Percentiles rank a stretch among this genome's conserved stretches.
These are phyloP conservation scores for Limonius californicus DNA, from an alignment of 1,140 invertebrate genomes.

Conservation along the genomic window DNA sequence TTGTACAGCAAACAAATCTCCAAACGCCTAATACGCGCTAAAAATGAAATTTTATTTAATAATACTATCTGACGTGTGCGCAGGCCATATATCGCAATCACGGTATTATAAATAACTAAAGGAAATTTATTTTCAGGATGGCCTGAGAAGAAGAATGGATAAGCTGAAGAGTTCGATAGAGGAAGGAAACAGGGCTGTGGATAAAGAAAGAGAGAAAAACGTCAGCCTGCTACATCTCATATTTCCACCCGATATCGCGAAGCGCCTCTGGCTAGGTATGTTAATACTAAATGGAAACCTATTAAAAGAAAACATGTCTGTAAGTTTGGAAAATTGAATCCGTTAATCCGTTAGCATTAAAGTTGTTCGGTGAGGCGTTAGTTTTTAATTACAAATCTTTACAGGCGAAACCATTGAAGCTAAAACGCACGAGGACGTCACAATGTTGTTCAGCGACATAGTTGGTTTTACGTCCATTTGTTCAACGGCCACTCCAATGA, in stretches of 20 bases:
- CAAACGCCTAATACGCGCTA: too few relatives aligned
- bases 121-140: conserved; percentile 63
- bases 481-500: conserved; percentile 84
- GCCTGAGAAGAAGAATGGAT: conserved; percentile 90
- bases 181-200: conserved; percentile 85
- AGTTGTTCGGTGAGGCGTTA: too few relatives aligned
- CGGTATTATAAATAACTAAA: background rate
- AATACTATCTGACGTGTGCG: too few relatives aligned
- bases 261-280: conserved; percentile 84
- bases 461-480: conserved; percentile 95
- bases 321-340: background rate
- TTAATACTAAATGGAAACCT: conserved; percentile 15
- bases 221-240: conserved; percentile 91
- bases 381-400: background rate
- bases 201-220: conserved; percentile 91
- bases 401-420: conserved; percentile 85
- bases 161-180: conserved; percentile 92
- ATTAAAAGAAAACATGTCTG: background rate
- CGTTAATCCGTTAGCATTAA: background rate
- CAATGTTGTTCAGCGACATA: conserved; percentile 92
- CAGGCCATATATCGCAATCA: too few relatives aligned
- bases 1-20: too few relatives aligned
- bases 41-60: too few relatives aligned
- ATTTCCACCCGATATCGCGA: conserved; percentile 91
- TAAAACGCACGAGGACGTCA: conserved; percentile 86